A percentile compares a stretch with the other conserved stretches of the same genome.
These are phyloP conservation scores for Cosmopolites sordidus DNA, from an alignment of 2,888 invertebrate species.

Conservation along the genomic window DNA sequence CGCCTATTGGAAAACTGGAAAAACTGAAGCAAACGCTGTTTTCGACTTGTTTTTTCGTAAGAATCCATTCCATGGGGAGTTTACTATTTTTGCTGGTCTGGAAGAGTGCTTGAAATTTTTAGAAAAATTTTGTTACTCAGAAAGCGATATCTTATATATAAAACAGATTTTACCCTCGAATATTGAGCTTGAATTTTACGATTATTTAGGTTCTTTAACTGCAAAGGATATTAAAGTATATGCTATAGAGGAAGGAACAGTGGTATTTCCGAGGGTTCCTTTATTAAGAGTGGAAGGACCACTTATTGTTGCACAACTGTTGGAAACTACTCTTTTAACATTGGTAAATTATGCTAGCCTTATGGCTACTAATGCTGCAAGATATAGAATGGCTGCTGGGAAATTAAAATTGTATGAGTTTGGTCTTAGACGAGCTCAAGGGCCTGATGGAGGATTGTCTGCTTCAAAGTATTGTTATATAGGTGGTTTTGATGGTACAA, in stretches of 20 bases:
- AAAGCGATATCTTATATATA: slow-evolving; percentile 91
- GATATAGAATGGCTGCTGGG: slow-evolving; percentile 93
- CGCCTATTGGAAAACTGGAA: slow-evolving; percentile 97
- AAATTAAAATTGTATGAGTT: slow-evolving; percentile 89
- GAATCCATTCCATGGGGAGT: slow-evolving; percentile 96
- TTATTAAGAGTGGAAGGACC: slow-evolving; percentile 92
- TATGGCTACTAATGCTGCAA: slow-evolving; percentile 95
- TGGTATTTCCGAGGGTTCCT: slow-evolving; percentile 94
- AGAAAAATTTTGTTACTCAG: slow-evolving; percentile 85
- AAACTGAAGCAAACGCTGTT: slow-evolving; percentile 82
- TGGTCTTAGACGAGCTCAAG: slow-evolving; percentile 95
- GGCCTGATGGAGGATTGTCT: slow-evolving; percentile 95
- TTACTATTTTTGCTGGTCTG: slow-evolving; percentile 95
- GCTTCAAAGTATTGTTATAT: slow-evolving; percentile 97
- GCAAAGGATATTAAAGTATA: slow-evolving; percentile 80
- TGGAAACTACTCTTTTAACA: slow-evolving; percentile 94
- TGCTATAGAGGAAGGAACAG: slow-evolving; percentile 93
- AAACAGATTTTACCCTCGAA: slow-evolving; percentile 75
- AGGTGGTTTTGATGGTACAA: slow-evolving; percentile 96
- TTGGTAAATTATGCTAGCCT: slow-evolving; percentile 95
- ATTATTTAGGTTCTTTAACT: slow-evolving; percentile 75
- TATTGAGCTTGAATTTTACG: slow-evolving; percentile 86
- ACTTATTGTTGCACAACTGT: slow-evolving; percentile 85
- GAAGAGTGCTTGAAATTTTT: slow-evolving; percentile 93
- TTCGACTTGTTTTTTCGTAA: slow-evolving; percentile 97